Conservation (phyloP, 2,888 invertebrate species). For the Platycheirus rosarum region DNA sequence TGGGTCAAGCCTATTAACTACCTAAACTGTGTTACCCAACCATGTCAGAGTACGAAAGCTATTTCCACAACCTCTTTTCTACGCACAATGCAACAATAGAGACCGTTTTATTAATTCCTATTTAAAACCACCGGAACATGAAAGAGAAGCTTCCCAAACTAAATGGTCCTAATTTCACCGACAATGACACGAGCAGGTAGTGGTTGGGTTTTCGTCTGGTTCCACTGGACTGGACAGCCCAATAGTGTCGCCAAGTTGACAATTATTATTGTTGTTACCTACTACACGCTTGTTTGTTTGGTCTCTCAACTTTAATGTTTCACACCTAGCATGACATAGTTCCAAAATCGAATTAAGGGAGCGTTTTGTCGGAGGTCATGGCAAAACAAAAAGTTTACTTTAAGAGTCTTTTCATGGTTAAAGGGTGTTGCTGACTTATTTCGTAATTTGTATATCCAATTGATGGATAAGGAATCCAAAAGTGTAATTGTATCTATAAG, state of each 20-base stretch:
- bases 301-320: background rate
- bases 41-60: conserved; percentile 14
- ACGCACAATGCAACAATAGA: background rate
- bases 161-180: conserved; percentile 36
- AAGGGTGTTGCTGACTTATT: no score
- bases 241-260: conserved; percentile 39
- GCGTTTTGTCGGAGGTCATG: conserved; percentile 7
- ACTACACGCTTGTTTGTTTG: conserved; percentile 3
- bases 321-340: conserved; percentile 12
- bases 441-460: no score
- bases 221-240: conserved; percentile 50
- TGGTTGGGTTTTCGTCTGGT: no score
- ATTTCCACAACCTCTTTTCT: conserved; percentile 3
- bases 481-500: no score
- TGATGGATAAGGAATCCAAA: no score
- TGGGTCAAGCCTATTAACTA: conserved; percentile 31
- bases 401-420: background rate
- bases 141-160: conserved; percentile 15
- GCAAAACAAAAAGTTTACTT: background rate
- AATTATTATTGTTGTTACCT: conserved; percentile 34
- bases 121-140: conserved; percentile 27
- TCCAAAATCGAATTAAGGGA: conserved; percentile 7
- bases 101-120: conserved; percentile 5
- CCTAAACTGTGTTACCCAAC: conserved; percentile 19
- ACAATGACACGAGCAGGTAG: conserved; percentile 50